phyloP scores from a whole-genome alignment of 2,888 invertebrate species.

The Ophion ellenae region DNA sequence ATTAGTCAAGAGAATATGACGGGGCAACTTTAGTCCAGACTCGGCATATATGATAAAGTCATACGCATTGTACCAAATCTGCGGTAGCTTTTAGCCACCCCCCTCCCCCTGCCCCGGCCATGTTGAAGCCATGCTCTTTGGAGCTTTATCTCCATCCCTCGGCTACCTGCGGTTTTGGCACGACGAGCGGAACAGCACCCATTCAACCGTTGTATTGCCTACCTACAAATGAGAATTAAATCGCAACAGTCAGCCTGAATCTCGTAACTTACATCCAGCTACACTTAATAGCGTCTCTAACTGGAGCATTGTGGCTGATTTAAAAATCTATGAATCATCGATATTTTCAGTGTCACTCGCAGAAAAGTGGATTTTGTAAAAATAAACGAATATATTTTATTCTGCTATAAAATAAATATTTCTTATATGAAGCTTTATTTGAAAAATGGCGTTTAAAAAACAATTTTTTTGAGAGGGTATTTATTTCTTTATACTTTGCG shows the following conservation, averaged over 20 bases:
- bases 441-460: too few relatives aligned
- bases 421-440: too few relatives aligned
- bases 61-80: neutral
- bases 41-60: neutral
- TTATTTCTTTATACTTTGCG: too few relatives aligned
- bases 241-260: conserved; percentile 28
- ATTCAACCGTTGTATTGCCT: conserved; percentile 41
- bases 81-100: neutral
- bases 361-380: neutral
- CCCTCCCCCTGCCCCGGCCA: neutral
- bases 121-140: neutral
- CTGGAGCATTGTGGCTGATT: conserved; percentile 4
- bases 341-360: conserved; percentile 4
- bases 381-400: neutral
- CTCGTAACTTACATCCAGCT: conserved; percentile 17
- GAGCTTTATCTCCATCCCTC: neutral
- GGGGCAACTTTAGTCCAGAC: too few relatives aligned
- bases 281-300: conserved; percentile 30
- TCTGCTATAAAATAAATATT: too few relatives aligned
- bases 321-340: conserved; percentile 17
- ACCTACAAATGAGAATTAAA: conserved; percentile 49
- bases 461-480: too few relatives aligned
- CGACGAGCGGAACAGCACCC: conserved; percentile 33
- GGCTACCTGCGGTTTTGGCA: conserved; percentile 44
- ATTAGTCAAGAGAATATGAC: too few relatives aligned